A percentile compares a stretch with the other conserved stretches of the same genome.
Conservation (phyloP, 2,888 invertebrate genomes). For the Pseudococcus longispinus region DNA sequence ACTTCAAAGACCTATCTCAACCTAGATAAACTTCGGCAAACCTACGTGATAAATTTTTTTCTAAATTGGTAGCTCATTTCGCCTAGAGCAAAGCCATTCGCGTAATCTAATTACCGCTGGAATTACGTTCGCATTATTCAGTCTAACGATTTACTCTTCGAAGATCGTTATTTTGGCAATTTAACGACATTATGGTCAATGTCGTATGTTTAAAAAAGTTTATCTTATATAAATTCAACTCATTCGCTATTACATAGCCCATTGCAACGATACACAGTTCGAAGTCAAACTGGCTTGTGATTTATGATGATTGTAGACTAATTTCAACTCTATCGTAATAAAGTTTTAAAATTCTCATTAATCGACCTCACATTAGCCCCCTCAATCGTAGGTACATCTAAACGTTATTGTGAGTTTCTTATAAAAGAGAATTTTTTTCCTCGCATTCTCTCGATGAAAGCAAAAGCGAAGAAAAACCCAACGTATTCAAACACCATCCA, state of each 20-base stretch:
- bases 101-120: neutral
- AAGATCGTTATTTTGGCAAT: slow-evolving; percentile 28
- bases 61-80: neutral
- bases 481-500: neutral
- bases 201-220: neutral
- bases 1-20: too few species aligned
- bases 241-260: neutral
- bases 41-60: neutral
- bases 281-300: neutral
- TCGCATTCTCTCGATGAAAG: neutral
- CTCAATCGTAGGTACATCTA: neutral
- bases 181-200: slow-evolving; percentile 19
- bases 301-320: neutral
- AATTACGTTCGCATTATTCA: neutral
- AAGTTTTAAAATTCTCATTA: neutral
- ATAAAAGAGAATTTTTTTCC: neutral
- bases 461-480: neutral
- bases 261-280: neutral
- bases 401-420: neutral
- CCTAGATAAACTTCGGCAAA: neutral
- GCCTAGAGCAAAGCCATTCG: neutral
- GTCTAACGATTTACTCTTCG: slow-evolving; percentile 6
- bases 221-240: neutral
- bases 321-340: neutral
- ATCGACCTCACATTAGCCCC: neutral